Conservation (phyloP, 2,113 vertebrate species). For the Vulpes vulpes region DNA sequence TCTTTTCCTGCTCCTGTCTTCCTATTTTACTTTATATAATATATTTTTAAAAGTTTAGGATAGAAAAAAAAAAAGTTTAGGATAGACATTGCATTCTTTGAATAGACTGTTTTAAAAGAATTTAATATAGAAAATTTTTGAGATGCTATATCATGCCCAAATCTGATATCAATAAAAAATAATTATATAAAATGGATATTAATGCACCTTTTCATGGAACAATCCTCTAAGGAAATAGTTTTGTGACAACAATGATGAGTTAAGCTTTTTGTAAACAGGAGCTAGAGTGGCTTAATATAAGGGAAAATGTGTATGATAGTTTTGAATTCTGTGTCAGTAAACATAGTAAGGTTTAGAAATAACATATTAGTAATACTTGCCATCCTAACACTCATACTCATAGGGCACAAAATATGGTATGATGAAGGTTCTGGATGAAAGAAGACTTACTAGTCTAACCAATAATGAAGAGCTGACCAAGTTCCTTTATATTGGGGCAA, state of each 20-base stretch:
- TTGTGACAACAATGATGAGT: background rate
- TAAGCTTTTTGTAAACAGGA: background rate
- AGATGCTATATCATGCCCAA: background rate
- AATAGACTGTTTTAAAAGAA: background rate
- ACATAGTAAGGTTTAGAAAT: background rate
- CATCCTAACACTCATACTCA: background rate
- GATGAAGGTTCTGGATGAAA: background rate
- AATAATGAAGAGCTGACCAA: background rate
- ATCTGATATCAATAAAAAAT: background rate
- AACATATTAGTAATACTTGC: background rate
- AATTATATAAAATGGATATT: constrained; percentile 8
- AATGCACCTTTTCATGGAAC: background rate
- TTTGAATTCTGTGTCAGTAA: background rate
- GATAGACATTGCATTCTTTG: background rate
- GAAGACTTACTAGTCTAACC: background rate
- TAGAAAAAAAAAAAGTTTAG: background rate
- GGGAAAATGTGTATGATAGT: background rate
- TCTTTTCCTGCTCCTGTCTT: background rate
- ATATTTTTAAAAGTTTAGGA: background rate
- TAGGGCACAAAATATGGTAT: background rate
- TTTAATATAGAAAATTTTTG: background rate
- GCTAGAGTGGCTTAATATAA: background rate
- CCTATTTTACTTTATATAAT: background rate
- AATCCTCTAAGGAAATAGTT: background rate
- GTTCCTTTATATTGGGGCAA: background rate